Base-by-base conservation (phyloP, 2,113 vertebrate genomes). In the Pogona vitticeps region DNA sequence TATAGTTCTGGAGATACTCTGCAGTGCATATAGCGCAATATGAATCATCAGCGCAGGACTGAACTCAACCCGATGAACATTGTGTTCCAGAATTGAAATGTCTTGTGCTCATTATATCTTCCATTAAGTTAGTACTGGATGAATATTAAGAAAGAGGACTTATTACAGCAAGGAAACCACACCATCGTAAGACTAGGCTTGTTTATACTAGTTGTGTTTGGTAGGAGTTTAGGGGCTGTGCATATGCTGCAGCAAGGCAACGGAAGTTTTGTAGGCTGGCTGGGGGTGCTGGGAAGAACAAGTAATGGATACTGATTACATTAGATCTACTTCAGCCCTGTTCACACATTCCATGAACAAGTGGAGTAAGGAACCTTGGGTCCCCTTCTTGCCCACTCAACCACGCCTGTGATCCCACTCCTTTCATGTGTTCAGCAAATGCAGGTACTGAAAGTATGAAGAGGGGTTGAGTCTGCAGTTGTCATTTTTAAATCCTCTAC, bases 1-100 rank as follows among this genome's bases (percentile, higher is more conserved):
- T 91, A 90, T 83, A 93, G 76, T 92, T 77, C 92, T 93, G 87
- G 83, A 75, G 91, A 90, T 84, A 91, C 90, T 92, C 90, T 93
- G 92, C 20, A 92, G 14, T 92, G 90, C 89, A 91, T 94, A 93
- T 84, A 93, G 91, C 0, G 92, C 88, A 93, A 92, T 68, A 92
- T 82, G 85, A 92, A 65, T 76, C 18, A 76, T 4, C 94, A 92
- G 91, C 86, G 89, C 88, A 83, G 87, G 1, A 89, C 86, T 46
- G 65, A 7, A 88, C 21, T 0, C 56, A 91, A 82, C 89, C 91
- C 89, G 85, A 0, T 1, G 5, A 91, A 88, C 38, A 12, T 88
- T 85, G 85, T 0, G 0, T 68, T 8, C 87, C 71, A 59, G 33
- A 40, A 82, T 82, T 80, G 88, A 84, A 77, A 61, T 0, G 0